Conservation (phyloP, 37 sponge, comb jelly and placozoan species). For the Halisarca cf. caerulea region DNA sequence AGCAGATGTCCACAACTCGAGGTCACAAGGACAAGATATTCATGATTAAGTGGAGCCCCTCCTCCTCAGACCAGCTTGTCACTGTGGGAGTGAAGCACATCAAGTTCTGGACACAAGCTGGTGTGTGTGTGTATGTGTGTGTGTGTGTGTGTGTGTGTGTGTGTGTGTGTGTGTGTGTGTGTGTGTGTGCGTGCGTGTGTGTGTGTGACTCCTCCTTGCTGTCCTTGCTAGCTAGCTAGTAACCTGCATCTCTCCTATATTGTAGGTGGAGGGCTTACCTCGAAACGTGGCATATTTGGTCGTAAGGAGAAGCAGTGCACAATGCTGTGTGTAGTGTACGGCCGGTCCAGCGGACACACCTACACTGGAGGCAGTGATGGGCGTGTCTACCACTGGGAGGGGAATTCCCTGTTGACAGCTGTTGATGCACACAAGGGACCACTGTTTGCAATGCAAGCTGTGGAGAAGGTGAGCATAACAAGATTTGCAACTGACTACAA, state of each 20-base stretch:
- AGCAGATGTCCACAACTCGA: slow-evolving; percentile 80
- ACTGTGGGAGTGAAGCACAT: slow-evolving; percentile 97
- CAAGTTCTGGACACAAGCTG: slow-evolving; percentile 90
- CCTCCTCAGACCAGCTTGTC: slow-evolving; percentile 62
- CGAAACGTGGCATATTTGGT: slow-evolving; percentile 92
- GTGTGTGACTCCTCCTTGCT: background rate
- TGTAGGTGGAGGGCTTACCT: slow-evolving; percentile 86
- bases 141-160: background rate
- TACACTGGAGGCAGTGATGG: slow-evolving; percentile 85
- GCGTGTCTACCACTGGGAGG: slow-evolving; percentile 82
- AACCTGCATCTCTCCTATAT: slow-evolving; percentile 3
- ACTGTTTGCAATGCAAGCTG: slow-evolving; percentile 69
- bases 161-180: background rate
- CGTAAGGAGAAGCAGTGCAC: slow-evolving; percentile 68
- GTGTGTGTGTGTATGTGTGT: slow-evolving; percentile 27
- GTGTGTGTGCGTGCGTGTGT: background rate
- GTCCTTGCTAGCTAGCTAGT: background rate
- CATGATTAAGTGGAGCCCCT: slow-evolving; percentile 82
- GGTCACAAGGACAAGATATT: slow-evolving; percentile 97
- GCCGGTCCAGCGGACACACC: slow-evolving; percentile 29
- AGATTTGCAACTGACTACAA: too few species aligned
- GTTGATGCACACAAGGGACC: slow-evolving; percentile 86
- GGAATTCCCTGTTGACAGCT: slow-evolving; percentile 31
- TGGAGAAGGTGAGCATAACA: slow-evolving; percentile 69
- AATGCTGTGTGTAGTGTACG: slow-evolving; percentile 87